Conservation (phyloP, 2,113 vertebrate genomes). For the Paradoxurus hermaphroditus region DNA sequence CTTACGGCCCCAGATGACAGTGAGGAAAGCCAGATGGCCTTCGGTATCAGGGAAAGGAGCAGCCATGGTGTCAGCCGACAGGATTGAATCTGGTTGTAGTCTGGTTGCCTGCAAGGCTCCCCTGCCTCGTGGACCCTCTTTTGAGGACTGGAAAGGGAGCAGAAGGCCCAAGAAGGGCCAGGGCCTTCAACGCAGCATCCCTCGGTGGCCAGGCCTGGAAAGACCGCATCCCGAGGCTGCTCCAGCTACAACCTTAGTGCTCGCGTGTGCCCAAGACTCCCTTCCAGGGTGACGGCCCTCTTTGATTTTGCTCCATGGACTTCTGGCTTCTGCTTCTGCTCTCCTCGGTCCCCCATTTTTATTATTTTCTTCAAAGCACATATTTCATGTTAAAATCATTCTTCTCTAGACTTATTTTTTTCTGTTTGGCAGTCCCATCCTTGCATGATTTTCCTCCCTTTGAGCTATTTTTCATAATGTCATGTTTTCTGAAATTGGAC, state of each 20-base stretch:
- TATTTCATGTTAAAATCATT: not conserved
- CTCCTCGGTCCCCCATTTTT: not conserved
- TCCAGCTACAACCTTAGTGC: not conserved
- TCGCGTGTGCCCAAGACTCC: not conserved
- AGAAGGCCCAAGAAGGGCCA: not conserved
- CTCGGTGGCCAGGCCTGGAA: not conserved
- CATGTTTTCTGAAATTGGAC: not conserved
- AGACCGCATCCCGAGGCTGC: not conserved
- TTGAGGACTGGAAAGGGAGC: conserved; percentile 1
- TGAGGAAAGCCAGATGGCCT: conserved; percentile 67
- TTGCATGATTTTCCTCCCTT: not conserved
- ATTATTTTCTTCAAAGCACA: not conserved
- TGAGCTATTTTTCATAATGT: not conserved
- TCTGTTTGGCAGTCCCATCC: not conserved
- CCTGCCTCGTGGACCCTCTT: not conserved
- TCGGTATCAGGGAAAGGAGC: not conserved
- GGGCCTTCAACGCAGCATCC: not conserved
- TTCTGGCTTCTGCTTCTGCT: not conserved
- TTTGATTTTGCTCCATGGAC: not conserved
- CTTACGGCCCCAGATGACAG: conserved; percentile 52
- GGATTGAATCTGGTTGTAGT: conserved; percentile 20
- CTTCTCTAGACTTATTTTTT: not conserved
- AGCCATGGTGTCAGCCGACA: conserved; percentile 47
- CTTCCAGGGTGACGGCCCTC: not conserved
- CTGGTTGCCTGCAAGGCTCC: not conserved